A percentile compares a stretch with the other conserved stretches of the same genome.
Evolutionary conservation across 1,140 invertebrate species (phyloP).

Genomic region (Cydia amplana): DNA sequence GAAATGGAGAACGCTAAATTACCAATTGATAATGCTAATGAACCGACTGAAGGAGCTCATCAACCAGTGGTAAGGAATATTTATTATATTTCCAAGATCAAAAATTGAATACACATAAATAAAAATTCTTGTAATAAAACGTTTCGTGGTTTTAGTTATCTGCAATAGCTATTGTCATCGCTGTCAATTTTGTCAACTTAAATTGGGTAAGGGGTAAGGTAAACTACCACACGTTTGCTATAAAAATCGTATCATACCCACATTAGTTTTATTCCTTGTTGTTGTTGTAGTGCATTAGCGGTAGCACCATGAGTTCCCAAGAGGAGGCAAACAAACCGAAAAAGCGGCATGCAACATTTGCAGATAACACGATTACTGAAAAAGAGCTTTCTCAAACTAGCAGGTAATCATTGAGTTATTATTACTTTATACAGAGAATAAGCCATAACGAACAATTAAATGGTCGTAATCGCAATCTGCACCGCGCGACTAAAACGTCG

Average conservation of each 20-base stretch:
- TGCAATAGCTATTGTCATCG: not conserved
- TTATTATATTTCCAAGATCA: not conserved
- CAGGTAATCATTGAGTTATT: constrained; percentile 33
- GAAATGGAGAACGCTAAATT: constrained; percentile 53
- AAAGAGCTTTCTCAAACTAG: constrained; percentile 37
- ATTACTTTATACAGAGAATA: too few relatives aligned
- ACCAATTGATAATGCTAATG: constrained; percentile 53
- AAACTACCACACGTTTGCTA: not conserved
- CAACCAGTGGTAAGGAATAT: constrained; percentile 49
- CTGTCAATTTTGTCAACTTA: not conserved
- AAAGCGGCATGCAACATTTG: constrained; percentile 40
- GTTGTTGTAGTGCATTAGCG: not conserved
- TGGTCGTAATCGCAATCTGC: too few relatives aligned
- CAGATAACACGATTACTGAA: constrained; percentile 34
- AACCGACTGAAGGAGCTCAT: constrained; percentile 58
- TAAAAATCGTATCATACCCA: constrained; percentile 3
- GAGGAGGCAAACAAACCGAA: constrained; percentile 33
- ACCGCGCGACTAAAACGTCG: too few relatives aligned
- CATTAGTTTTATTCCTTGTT: not conserved
- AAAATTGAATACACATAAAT: not conserved
- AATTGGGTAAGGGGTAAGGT: too few relatives aligned
- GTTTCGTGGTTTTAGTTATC: not conserved
- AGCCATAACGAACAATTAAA: too few relatives aligned
- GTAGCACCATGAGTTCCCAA: constrained; percentile 29
- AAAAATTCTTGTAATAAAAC: not conserved